Conservation (phyloP, 2,797 vertebrate genomes). For the Psittacula echo region DNA sequence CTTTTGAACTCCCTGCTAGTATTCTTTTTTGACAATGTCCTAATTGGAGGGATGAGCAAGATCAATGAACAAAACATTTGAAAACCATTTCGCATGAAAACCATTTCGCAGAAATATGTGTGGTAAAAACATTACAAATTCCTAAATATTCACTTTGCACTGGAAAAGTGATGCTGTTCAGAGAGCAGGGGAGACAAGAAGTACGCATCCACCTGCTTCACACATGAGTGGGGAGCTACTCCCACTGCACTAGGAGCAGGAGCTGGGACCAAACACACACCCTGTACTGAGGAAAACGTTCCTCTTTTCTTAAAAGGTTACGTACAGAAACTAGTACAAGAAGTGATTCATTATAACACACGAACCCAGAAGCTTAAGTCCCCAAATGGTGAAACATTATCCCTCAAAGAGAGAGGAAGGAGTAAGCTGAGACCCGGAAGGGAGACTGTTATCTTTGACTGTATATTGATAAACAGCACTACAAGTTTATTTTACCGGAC, state of each 20-base stretch:
- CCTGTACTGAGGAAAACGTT: rapidly evolving
- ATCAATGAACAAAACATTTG: neutral
- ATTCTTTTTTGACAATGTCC: neutral
- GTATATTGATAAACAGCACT: neutral
- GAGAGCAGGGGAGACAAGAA: too few species aligned
- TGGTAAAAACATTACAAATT: neutral
- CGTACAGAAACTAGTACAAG: neutral
- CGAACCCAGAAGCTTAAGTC: neutral
- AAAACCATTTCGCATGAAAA: neutral
- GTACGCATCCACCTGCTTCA: rapidly evolving
- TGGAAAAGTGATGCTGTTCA: neutral
- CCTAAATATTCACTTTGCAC: neutral
- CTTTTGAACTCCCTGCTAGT: too few species aligned
- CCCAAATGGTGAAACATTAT: too few species aligned
- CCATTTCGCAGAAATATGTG: neutral
- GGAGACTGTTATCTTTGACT: neutral
- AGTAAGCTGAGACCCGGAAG: neutral
- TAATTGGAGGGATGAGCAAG: neutral
- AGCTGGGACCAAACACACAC: neutral
- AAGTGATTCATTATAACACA: neutral
- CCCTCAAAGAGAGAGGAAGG: neutral
- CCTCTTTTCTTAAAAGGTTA: neutral
- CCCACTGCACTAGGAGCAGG: rapidly evolving
- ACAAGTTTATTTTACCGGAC: neutral
- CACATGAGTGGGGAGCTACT: too few species aligned